Evolutionary conservation across 1,140 invertebrate genomes (phyloP).

Genomic region (Ladona fulva): DNA sequence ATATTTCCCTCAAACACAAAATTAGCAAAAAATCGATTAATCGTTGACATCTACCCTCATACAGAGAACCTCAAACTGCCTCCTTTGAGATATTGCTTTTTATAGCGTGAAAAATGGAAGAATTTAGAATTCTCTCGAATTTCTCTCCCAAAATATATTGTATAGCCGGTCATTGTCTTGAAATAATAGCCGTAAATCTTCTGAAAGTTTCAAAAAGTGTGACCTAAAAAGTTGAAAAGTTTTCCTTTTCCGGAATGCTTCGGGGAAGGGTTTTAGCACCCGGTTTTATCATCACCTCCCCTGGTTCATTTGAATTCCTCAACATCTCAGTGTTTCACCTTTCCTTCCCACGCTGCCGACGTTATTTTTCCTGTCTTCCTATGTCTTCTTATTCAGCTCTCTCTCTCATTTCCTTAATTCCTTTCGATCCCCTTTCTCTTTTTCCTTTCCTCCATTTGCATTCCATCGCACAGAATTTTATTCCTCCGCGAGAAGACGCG

Average conservation of each 20-base stretch:
- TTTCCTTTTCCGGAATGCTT: neutral
- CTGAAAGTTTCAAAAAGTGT: neutral
- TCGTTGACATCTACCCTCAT: no score
- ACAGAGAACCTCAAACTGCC: no score
- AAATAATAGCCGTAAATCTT: no score
- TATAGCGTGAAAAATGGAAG: no score
- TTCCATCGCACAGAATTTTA: neutral
- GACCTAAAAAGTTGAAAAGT: neutral
- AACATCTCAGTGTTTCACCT: neutral
- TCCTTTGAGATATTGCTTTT: no score
- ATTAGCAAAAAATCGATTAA: no score
- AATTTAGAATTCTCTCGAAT: no score
- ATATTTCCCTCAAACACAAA: no score
- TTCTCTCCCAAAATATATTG: no score
- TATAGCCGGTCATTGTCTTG: no score
- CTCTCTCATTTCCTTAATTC: neutral
- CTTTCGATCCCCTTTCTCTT: neutral
- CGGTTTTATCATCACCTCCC: neutral
- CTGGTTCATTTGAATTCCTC: neutral
- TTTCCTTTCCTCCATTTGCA: no score
- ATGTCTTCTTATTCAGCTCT: neutral
- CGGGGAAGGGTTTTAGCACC: neutral
- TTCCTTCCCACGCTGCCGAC: neutral
- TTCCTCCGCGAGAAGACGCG: no score
- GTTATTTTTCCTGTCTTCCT: neutral